Evolutionary conservation across 2,797 vertebrate genomes (phyloP).

Genomic region (Cuniculus paca): DNA sequence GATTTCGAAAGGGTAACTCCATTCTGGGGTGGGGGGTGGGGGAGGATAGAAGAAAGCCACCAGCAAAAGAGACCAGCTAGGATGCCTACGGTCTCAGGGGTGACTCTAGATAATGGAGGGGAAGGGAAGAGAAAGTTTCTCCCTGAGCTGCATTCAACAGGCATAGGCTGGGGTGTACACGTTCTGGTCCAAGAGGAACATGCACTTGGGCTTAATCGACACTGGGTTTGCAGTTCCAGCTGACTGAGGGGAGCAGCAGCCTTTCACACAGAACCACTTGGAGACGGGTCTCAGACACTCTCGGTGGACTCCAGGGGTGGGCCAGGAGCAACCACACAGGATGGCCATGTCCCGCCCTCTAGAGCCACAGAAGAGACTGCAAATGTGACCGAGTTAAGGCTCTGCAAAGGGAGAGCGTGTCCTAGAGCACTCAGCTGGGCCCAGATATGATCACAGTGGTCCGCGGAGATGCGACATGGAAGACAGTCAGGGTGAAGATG

Average conservation of each 20-base stretch:
- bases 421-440: neutral
- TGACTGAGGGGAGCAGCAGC: neutral
- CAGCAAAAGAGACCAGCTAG: neutral
- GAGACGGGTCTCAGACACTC: neutral
- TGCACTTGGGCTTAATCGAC: constrained; percentile 12
- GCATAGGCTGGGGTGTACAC: neutral
- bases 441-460: neutral
- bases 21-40: neutral
- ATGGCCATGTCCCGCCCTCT: neutral
- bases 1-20: neutral
- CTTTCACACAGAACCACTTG: neutral
- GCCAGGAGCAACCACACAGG: neutral
- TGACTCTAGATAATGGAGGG: neutral
- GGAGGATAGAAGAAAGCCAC: neutral
- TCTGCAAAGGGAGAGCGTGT: neutral
- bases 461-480: neutral
- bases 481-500: neutral
- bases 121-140: neutral
- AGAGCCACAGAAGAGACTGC: neutral
- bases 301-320: neutral
- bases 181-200: neutral
- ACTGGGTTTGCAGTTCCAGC: neutral
- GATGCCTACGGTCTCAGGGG: neutral
- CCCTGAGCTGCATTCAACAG: neutral
- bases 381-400: neutral